Conservation (phyloP, 2,113 vertebrate genomes). For the Oostethus manadensis region DNA sequence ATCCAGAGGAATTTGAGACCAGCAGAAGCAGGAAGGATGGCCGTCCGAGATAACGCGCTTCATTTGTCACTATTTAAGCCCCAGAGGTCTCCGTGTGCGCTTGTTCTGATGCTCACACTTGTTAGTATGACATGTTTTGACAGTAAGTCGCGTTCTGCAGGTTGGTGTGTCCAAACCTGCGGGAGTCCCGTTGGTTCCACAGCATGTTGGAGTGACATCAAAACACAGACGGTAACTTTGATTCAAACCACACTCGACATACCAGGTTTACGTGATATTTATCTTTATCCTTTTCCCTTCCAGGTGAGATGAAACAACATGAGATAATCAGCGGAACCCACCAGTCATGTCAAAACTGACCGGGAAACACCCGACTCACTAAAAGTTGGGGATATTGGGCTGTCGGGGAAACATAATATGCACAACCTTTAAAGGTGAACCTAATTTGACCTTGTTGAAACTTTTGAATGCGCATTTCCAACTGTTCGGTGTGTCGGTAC, state of each 20-base stretch:
- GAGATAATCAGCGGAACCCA: neutral
- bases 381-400: no score
- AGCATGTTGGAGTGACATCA: constrained; percentile 10
- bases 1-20: constrained; percentile 9
- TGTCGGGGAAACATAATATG: no score
- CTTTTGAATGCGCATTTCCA: no score
- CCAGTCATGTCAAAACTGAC: neutral
- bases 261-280: neutral
- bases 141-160: constrained; percentile 27
- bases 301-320: constrained; percentile 43
- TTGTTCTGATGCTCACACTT: neutral
- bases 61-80: neutral
- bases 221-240: constrained; percentile 25
- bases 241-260: neutral
- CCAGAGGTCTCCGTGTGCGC: neutral
- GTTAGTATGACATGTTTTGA: no score
- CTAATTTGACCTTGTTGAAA: no score
- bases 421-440: no score
- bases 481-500: no score
- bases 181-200: neutral
- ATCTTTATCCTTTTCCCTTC: constrained; percentile 22
- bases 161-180: neutral
- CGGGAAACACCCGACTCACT: neutral
- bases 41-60: constrained; percentile 31
- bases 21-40: constrained; percentile 46